Base-by-base conservation (phyloP, 2,888 invertebrate species). In the Emmelina monodactyla region DNA sequence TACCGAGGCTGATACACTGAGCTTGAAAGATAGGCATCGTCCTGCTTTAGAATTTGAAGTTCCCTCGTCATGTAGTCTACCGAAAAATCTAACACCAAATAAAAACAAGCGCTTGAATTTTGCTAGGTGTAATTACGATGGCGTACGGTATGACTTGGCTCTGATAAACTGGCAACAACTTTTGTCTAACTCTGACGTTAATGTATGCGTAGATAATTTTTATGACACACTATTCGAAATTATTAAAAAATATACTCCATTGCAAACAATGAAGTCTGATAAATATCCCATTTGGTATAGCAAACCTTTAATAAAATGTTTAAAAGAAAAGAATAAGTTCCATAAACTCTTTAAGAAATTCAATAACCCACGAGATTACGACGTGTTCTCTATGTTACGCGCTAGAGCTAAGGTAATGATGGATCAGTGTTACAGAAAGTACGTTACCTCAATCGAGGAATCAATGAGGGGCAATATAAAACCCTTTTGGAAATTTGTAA, bases 291-390 rank as follows among this genome's bases (percentile, higher is more conserved):
- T 11, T 7, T 32, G 32, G 32, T 32, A 19, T 19, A 32, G 32
- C 19, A 28, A 28, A 11, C 16, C 13, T 3, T n/a, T n/a, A n/a
- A 19, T 19, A 16, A 16, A 19, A 11, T 12, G 16, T 19, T 12
- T 10, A 7, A n/a, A 11, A 11, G 19, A 19, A 16, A 32, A 32
- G 19, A 32, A 32, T 12, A 32, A 19, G 19, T 32, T 12, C 13
- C 19, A 19, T 12, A 19, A 11, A 14, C 12, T 16, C 3, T 32
- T 19, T 19, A 32, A 32, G 11, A 32, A 11, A 32, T 32, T 12
- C 12, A 19, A 13, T 6, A 19, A 32, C 19, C 32, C 32, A 7
- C 16, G 32, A 12, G 32, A 35, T 15, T 31, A 22, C 16, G 32
- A 32, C 19, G 12, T 19, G n/a, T 19, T 32, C 12, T 16, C 32